A percentile compares a stretch with the other conserved stretches of the same genome.
These are phyloP conservation scores for Eilema caniola DNA, from an alignment of 2,888 invertebrate genomes.

Conservation along the genomic window DNA sequence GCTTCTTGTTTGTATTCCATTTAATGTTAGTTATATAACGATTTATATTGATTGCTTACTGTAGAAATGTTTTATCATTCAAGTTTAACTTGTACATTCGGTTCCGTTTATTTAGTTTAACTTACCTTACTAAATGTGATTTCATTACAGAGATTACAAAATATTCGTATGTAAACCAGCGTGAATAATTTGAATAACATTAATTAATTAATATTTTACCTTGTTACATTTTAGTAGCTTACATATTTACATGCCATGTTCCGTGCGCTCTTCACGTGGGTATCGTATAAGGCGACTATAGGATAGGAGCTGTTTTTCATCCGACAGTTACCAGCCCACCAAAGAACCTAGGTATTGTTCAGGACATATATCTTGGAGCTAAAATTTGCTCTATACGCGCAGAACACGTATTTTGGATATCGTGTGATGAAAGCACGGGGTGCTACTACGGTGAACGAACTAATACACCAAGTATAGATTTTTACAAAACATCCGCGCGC, in stretches of 20 bases:
- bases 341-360: no score
- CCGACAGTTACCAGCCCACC: neutral
- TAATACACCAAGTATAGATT: no score
- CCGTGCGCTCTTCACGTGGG: neutral
- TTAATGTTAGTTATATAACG: neutral
- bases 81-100: slow-evolving; percentile 2
- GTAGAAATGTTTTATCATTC: neutral
- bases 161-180: neutral
- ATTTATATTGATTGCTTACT: neutral
- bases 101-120: neutral
- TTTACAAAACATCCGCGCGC: no score
- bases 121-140: neutral
- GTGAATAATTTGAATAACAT: neutral
- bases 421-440: no score
- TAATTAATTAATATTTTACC: neutral
- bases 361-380: no score
- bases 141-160: neutral
- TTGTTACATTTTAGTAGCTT: neutral
- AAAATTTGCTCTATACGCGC: no score
- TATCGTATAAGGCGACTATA: neutral
- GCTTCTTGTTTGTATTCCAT: slow-evolving; percentile 18
- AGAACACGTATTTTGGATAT: no score
- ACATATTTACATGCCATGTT: slow-evolving; percentile 3
- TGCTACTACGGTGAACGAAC: no score
- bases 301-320: neutral